Percentiles rank a stretch among this genome's conserved stretches.
phyloP scores from a whole-genome alignment of 2,113 vertebrate species.

The Anseranas semipalmata region DNA sequence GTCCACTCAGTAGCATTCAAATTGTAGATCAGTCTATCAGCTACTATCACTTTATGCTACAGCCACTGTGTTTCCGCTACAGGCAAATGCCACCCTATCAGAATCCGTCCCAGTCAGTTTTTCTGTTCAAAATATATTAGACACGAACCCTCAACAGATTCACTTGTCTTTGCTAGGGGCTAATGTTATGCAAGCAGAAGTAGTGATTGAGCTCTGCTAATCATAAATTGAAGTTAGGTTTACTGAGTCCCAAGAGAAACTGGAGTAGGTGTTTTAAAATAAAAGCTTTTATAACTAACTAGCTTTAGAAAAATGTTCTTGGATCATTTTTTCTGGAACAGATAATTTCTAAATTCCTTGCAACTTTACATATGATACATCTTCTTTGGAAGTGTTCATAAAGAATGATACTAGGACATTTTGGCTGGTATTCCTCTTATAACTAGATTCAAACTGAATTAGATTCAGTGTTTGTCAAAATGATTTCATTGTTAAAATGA shows the following conservation, averaged over 20 bases:
- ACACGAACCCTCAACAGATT: background rate
- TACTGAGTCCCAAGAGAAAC: background rate
- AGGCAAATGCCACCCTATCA: background rate
- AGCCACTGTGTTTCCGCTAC: background rate
- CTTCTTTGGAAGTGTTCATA: background rate
- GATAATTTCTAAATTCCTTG: background rate
- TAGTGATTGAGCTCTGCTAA: background rate
- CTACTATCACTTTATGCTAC: background rate
- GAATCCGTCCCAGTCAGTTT: background rate
- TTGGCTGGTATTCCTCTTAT: background rate
- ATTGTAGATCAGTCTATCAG: background rate
- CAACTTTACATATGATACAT: background rate
- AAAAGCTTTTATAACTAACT: background rate
- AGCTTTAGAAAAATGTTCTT: background rate
- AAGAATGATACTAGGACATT: background rate
- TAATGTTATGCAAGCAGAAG: background rate
- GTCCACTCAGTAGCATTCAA: background rate
- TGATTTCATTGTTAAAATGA: background rate
- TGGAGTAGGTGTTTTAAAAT: background rate
- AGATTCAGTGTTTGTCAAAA: background rate
- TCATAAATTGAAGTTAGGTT: background rate
- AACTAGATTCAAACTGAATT: background rate
- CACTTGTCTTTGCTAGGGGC: background rate
- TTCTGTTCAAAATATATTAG: background rate
- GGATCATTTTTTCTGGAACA: background rate